Percentiles rank a stretch among this genome's conserved stretches.
Evolutionary conservation across 1,140 invertebrate species (phyloP).

Genomic region (Cydia splendana): DNA sequence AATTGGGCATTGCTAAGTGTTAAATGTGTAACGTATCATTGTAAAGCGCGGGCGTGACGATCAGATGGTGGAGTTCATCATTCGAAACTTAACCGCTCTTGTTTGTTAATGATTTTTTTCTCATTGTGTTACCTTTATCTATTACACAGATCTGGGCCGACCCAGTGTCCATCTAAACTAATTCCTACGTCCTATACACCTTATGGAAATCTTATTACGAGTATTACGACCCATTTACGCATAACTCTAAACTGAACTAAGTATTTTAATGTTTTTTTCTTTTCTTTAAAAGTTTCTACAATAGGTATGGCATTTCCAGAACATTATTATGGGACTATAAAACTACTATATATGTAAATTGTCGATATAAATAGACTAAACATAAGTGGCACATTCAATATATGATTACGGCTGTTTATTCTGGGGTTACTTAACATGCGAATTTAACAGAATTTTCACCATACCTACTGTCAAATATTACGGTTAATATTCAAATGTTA

Average conservation of each 20-base stretch:
- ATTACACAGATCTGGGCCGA: neutral
- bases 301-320: neutral
- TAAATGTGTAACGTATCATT: constrained; percentile 30
- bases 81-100: neutral
- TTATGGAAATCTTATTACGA: neutral
- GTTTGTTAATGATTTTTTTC: neutral
- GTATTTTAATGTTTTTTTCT: too few relatives aligned
- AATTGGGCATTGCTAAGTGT: constrained; percentile 17
- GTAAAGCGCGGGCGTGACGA: neutral
- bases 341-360: neutral
- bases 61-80: neutral
- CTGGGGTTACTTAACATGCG: neutral
- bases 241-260: neutral
- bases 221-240: neutral
- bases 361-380: neutral
- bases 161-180: neutral
- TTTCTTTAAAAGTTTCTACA: too few relatives aligned
- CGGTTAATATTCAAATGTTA: neutral
- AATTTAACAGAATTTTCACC: neutral
- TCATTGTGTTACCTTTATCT: neutral
- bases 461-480: neutral
- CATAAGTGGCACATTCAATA: neutral
- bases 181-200: neutral
- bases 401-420: neutral
- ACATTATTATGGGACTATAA: too few relatives aligned